Percentiles rank a stretch among this genome's conserved stretches.
Evolutionary conservation across 2,888 invertebrate species (phyloP).

Genomic region (Plagodis pulveraria): DNA sequence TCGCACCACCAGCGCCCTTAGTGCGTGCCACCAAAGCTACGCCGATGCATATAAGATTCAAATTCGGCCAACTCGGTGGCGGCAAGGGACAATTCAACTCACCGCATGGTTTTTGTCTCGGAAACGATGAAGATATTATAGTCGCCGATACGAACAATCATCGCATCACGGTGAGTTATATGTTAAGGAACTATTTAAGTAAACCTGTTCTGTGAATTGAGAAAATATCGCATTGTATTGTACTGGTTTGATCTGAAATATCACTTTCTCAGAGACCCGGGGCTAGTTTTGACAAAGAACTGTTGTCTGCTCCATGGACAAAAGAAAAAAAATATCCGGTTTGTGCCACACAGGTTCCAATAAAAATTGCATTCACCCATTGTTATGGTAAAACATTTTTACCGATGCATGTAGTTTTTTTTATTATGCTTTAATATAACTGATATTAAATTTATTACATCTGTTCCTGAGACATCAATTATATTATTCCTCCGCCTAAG

Average conservation of each 20-base stretch:
- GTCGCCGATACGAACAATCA: slow-evolving; percentile 99
- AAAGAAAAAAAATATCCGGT: neutral
- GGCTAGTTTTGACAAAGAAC: neutral
- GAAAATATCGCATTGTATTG: too few relatives aligned
- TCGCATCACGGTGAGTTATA: slow-evolving; percentile 90
- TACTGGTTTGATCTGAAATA: neutral
- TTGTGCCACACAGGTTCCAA: slow-evolving; percentile 3
- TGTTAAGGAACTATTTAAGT: neutral
- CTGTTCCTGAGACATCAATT: too few relatives aligned
- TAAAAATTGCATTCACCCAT: too few relatives aligned
- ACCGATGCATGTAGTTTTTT: too few relatives aligned
- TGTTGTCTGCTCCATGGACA: too few relatives aligned
- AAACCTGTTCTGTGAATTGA: neutral
- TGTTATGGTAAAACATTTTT: too few relatives aligned
- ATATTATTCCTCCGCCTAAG: too few relatives aligned
- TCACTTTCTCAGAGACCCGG: neutral
- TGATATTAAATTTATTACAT: too few relatives aligned
- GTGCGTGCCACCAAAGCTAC: slow-evolving; percentile 90
- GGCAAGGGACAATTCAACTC: slow-evolving; percentile 98
- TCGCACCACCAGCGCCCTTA: slow-evolving; percentile 80
- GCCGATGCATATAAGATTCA: slow-evolving; percentile 95
- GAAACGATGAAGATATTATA: slow-evolving; percentile 97
- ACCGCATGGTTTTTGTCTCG: slow-evolving; percentile 98
- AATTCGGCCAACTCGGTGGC: slow-evolving; percentile 97
- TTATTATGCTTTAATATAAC: too few relatives aligned